phyloP scores from a whole-genome alignment of 2,797 vertebrate genomes.

The Sebastes alutus region DNA sequence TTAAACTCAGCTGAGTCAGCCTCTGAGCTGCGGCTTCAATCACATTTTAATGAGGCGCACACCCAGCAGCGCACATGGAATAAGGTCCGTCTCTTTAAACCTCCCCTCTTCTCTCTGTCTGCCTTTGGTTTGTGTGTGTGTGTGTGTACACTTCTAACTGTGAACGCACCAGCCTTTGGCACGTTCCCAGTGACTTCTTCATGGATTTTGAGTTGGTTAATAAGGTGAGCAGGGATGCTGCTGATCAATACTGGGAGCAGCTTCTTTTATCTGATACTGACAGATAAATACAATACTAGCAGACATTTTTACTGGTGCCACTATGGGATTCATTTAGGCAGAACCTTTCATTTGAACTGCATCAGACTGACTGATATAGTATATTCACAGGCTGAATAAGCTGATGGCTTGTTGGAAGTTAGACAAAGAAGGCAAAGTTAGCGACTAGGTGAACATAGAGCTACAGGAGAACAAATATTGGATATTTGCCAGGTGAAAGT shows the following conservation, averaged over 20 bases:
- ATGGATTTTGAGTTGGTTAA: conserved; percentile 64
- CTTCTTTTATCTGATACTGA: conserved; percentile 52
- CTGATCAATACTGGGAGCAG: conserved; percentile 61
- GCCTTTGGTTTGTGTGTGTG: not conserved
- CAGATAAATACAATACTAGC: conserved; percentile 40
- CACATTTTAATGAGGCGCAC: conserved; percentile 70
- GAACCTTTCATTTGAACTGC: conserved; percentile 27
- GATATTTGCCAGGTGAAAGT: not conserved
- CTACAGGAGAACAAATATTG: not conserved
- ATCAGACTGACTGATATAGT: conserved; percentile 7
- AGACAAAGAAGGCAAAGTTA: not conserved
- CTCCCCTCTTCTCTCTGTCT: conserved; percentile 16
- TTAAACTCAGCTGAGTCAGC: conserved; percentile 73
- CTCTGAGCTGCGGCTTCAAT: conserved; percentile 54
- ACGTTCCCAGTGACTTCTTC: conserved; percentile 45
- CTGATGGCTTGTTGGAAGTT: not conserved
- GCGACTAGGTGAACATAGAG: not conserved
- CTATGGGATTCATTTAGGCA: conserved; percentile 32
- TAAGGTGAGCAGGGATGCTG: conserved; percentile 62
- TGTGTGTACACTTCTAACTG: conserved; percentile 35
- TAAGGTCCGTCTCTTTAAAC: conserved; percentile 51
- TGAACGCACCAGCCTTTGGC: conserved; percentile 51
- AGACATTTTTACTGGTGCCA: conserved; percentile 41
- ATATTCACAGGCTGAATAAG: not conserved
- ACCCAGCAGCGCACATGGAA: conserved; percentile 41